A percentile compares a stretch with the other conserved stretches of the same genome.
Conservation (phyloP, 2,113 vertebrate species). For the zebrafish (Danio rerio) region DNA sequence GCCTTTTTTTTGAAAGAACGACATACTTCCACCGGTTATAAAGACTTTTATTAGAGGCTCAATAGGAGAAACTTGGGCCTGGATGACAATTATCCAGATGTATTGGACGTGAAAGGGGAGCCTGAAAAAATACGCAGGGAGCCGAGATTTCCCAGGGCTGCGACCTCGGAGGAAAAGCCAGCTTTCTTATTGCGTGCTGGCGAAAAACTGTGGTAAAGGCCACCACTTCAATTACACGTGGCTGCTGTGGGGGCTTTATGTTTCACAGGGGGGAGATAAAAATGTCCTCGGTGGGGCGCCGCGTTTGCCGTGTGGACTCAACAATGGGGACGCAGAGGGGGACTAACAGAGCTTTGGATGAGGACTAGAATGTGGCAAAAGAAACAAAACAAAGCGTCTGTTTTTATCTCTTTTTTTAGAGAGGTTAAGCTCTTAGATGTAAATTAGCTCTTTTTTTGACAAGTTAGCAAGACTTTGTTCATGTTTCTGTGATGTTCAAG, state of each 20-base stretch:
- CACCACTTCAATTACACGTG: conserved; percentile 47
- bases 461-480: too few species aligned
- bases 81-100: conserved; percentile 64
- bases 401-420: too few species aligned
- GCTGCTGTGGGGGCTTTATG: conserved; percentile 49
- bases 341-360: conserved; percentile 10
- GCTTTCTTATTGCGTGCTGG: conserved; percentile 23
- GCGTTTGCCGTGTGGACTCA: conserved; percentile 53
- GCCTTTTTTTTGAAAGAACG: conserved; percentile 44
- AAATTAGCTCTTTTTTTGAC: too few species aligned
- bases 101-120: conserved; percentile 53
- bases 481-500: too few species aligned
- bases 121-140: conserved; percentile 46
- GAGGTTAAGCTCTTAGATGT: too few species aligned
- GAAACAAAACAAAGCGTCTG: conserved; percentile 2
- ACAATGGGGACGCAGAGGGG: conserved; percentile 7
- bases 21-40: conserved; percentile 69
- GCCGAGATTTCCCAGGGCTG: conserved; percentile 51
- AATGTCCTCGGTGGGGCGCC: conserved; percentile 34
- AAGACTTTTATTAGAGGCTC: conserved; percentile 67
- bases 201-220: conserved; percentile 51
- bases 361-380: not conserved
- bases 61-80: conserved; percentile 56
- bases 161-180: conserved; percentile 17
- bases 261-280: conserved; percentile 59